Evolutionary conservation across 1,140 invertebrate species (phyloP).

Genomic region (Drosophila burlai): DNA sequence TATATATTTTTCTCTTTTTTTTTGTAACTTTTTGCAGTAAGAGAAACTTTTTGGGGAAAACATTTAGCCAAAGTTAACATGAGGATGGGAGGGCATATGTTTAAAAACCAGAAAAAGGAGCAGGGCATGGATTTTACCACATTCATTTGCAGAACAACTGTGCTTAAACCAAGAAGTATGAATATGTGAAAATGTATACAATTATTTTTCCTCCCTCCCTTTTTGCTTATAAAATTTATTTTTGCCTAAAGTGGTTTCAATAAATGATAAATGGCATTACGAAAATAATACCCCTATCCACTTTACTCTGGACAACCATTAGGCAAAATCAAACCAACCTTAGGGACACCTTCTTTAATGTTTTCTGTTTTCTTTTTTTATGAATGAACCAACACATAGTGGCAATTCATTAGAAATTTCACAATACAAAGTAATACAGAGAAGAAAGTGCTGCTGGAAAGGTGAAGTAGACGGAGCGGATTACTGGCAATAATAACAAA

Average conservation of each 20-base stretch:
- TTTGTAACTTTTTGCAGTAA: slow-evolving; percentile 39
- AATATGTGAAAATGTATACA: background rate
- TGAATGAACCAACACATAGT: slow-evolving; percentile 74
- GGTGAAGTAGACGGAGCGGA: slow-evolving; percentile 36
- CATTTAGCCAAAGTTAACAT: slow-evolving; percentile 68
- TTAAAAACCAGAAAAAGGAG: background rate
- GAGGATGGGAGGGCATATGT: slow-evolving; percentile 39
- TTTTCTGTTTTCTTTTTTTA: slow-evolving; percentile 41
- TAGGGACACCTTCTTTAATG: slow-evolving; percentile 37
- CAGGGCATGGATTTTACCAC: background rate
- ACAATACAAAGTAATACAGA: slow-evolving; percentile 15
- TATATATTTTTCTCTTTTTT: slow-evolving; percentile 31
- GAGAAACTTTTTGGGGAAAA: slow-evolving; percentile 59
- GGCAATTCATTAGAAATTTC: slow-evolving; percentile 76
- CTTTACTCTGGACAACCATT: slow-evolving; percentile 44
- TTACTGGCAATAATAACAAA: slow-evolving; percentile 71
- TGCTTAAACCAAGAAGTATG: background rate
- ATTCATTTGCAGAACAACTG: background rate
- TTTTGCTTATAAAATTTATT: background rate
- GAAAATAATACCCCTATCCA: slow-evolving; percentile 26
- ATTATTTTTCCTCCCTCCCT: background rate
- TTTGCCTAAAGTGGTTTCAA: slow-evolving; percentile 4
- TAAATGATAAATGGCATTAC: slow-evolving; percentile 26
- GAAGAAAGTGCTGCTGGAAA: slow-evolving; percentile 13
- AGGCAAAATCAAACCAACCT: slow-evolving; percentile 51